Base-by-base conservation (phyloP, 2,797 vertebrate genomes). In the Ctenochaetus hawaiiensis region DNA sequence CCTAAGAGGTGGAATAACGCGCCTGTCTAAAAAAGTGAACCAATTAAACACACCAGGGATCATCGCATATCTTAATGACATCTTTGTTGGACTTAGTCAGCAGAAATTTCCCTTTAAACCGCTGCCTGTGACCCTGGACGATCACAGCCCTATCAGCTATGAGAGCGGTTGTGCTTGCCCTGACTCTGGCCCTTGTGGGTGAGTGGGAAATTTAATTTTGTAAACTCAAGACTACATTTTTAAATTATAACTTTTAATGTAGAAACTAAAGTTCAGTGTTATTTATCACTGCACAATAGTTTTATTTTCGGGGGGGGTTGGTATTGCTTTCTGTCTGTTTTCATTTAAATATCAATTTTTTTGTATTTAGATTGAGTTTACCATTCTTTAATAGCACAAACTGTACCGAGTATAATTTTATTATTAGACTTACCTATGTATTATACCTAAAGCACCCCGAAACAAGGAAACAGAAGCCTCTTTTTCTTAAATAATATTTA, bases 151-250 rank as follows among this genome's bases (percentile, higher is more conserved):
- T 54, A 45, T 78, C 87, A 88, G 81, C 85, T 75, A 92, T 92
- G 91, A 91, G 80, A 84, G 84, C 1, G 14, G 67, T 90, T 74
- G 84, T 89, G 53, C 84, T 93, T 26, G 77, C 82, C 74, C 81
- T 93, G 64, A 52, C 87, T 65, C 58, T 93, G 81, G 89, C 87
- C 90, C 62, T 92, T 8, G 91, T 83, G 87, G 89, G 94, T 95
- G 74, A 93, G 93, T 91, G 53, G 1, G 13, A 71, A 18, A 64
- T n/a, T 5, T 57, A 3, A 7, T 52, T 51, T 67, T 44, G 13
- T n/a, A 2, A 52, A 34, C 1, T 0, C 26, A 6, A 76, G 4
- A 43, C 8, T 44, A 34, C 6, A 34, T 34, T 41, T 54, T 14
- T 60, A 60, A 23, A 45, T 26, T 51, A 8, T 17, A 11, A 6